These are phyloP conservation scores for Xanthorhoe designata DNA, from an alignment of 2,888 invertebrate species.

Conservation along the genomic window DNA sequence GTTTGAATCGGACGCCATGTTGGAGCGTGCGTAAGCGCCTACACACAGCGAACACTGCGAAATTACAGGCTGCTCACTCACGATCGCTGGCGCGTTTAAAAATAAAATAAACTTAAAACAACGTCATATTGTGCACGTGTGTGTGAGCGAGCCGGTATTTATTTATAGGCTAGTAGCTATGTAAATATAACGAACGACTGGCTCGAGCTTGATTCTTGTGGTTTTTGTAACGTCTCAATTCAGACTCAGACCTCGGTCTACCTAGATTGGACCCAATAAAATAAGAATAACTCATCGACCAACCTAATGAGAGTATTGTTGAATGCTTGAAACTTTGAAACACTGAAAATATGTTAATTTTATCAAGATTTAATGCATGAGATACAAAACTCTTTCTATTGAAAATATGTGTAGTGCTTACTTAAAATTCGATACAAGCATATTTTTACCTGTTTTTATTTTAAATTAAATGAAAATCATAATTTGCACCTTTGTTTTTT, in stretches of 20 bases:
- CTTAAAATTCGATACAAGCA: too few species aligned
- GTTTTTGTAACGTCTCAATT: constrained; percentile 83
- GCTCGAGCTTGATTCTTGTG: constrained; percentile 74
- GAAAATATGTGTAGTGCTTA: too few species aligned
- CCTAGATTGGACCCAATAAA: constrained; percentile 13
- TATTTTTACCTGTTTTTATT: too few species aligned
- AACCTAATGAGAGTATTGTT: constrained; percentile 19
- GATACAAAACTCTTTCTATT: too few species aligned
- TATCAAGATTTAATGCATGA: not conserved
- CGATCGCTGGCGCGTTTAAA: constrained; percentile 80
- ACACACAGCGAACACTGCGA: constrained; percentile 83
- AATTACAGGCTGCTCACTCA: constrained; percentile 80
- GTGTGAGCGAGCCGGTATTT: constrained; percentile 81
- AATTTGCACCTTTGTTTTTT: too few species aligned
- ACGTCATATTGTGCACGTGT: constrained; percentile 83
- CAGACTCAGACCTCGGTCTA: constrained; percentile 49
- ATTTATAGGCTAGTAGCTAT: constrained; percentile 85
- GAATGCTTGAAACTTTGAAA: not conserved
- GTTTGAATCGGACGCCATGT: constrained; percentile 73
- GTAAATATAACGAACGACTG: constrained; percentile 77
- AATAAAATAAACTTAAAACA: constrained; percentile 85
- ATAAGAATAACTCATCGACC: not conserved
- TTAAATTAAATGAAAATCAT: too few species aligned
- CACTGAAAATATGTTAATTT: not conserved
- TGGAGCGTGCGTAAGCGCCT: constrained; percentile 82